Conservation (phyloP, 2,113 vertebrate genomes). For the Pygoscelis antarcticus region DNA sequence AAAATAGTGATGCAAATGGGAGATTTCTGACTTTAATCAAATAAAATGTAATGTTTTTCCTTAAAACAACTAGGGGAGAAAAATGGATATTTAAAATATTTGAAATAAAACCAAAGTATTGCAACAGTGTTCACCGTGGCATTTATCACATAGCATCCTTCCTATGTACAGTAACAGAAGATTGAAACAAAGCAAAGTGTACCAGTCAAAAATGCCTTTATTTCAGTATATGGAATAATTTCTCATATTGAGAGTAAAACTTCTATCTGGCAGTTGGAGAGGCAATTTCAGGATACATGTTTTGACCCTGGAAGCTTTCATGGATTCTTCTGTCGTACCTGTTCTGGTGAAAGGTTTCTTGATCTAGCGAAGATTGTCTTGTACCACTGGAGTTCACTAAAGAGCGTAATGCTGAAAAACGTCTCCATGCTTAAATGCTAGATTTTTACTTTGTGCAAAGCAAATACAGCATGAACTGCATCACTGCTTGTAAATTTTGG, state of each 20-base stretch:
- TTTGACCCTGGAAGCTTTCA: background rate
- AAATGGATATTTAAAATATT: background rate
- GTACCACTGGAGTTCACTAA: background rate
- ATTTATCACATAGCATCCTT: background rate
- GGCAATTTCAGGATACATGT: background rate
- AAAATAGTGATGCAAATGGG: background rate
- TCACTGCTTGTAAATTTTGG: background rate
- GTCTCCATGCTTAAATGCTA: too few species aligned
- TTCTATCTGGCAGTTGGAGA: background rate
- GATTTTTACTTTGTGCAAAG: background rate
- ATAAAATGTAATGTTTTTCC: background rate
- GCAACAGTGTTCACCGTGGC: background rate
- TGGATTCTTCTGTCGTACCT: background rate
- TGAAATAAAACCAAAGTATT: background rate
- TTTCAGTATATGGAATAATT: background rate
- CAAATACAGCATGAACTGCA: background rate
- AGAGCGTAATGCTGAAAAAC: background rate
- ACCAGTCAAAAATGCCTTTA: background rate
- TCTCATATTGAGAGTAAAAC: background rate
- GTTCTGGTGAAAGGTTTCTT: background rate
- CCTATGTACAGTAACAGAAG: background rate
- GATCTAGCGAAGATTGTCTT: background rate
- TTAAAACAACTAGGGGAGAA: background rate
- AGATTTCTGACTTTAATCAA: slow-evolving; percentile 24
- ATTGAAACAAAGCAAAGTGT: background rate